These are phyloP conservation scores for Drosophila bocqueti DNA, from an alignment of 1,140 invertebrate species.

Conservation along the genomic window DNA sequence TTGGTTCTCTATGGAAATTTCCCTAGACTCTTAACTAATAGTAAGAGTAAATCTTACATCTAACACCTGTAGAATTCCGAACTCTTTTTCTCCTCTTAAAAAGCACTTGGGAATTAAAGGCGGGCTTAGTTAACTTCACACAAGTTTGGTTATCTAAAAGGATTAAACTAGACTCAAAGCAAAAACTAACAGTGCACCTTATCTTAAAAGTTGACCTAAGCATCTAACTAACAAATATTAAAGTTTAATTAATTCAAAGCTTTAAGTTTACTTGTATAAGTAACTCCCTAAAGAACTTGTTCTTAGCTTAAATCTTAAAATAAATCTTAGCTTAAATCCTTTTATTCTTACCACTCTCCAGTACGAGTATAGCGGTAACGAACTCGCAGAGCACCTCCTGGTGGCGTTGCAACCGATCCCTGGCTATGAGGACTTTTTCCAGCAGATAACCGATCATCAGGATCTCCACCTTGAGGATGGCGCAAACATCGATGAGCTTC, in stretches of 20 bases:
- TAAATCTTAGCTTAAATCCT: not conserved
- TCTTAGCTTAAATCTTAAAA: not conserved
- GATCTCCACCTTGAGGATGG: constrained; percentile 73
- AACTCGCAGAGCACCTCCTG: constrained; percentile 71
- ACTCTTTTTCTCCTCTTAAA: no score
- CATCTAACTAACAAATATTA: not conserved
- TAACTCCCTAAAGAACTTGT: not conserved
- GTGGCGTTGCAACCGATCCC: constrained; percentile 59
- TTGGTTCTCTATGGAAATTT: not conserved
- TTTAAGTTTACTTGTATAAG: not conserved
- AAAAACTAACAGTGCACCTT: not conserved
- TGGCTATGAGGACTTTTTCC: constrained; percentile 53
- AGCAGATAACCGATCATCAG: constrained; percentile 68
- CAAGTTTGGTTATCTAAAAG: no score
- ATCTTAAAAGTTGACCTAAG: not conserved
- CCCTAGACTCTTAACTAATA: not conserved
- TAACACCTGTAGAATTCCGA: no score
- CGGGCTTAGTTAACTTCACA: no score
- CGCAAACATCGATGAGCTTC: constrained; percentile 63
- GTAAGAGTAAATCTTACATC: no score
- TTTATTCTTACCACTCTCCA: constrained; percentile 55
- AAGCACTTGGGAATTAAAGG: no score
- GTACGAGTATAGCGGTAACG: constrained; percentile 51
- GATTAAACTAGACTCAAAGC: no score
- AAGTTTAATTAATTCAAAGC: not conserved